Evolutionary conservation across 2,888 invertebrate genomes (phyloP), one percentile per base, ranked within the genome.

Genomic region (Hirtodrosophila alboralis): DNA sequence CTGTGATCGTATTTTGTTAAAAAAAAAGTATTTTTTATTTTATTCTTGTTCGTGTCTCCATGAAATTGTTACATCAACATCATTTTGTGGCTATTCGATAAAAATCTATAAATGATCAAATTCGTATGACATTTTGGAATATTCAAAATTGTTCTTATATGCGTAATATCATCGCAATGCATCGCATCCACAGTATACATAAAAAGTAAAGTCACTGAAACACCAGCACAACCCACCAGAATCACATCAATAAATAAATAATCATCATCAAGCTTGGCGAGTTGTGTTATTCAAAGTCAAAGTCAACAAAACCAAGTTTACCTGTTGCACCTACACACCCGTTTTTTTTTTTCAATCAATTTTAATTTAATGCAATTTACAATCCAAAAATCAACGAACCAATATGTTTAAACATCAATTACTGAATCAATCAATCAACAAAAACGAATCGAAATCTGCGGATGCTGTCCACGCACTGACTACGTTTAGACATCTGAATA

Each of bases 401-500:
- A 41, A 47, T n/a, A n/a, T 31, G 21, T n/a, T 37, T 14, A 27
- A 62, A 48, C 31, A 49, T 34, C 21, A 47, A 62, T 36, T 37
- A 47, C 43, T 23, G 33, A 54, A 63, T 12, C 21, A n/a, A n/a
- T 26, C 44, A 18, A 52, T 33, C 52, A 30, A 48, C 40, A 14
- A 34, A 26, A 36, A 30, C 40, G 28, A 23, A 41, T 10, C 21
- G 7, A 58, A 36, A n/a, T 36, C 18, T 44, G 34, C 31, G 48
- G 66, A 68, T 66, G 53, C 48, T 37, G 43, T 45, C 30, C 18
- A 45, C 31, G 38, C 57, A 28, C 59, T 53, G 44, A 54, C 31
- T 16, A 4, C 28, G 31, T 14, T 30, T 73, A 91, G 91, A 86
- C 89, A 62, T 78, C 78, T 73, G 83, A 74, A 48, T 91, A 90